A percentile compares a stretch with the other conserved stretches of the same genome.
Conservation (phyloP, 2,113 vertebrate genomes). For the Peromyscus californicus region DNA sequence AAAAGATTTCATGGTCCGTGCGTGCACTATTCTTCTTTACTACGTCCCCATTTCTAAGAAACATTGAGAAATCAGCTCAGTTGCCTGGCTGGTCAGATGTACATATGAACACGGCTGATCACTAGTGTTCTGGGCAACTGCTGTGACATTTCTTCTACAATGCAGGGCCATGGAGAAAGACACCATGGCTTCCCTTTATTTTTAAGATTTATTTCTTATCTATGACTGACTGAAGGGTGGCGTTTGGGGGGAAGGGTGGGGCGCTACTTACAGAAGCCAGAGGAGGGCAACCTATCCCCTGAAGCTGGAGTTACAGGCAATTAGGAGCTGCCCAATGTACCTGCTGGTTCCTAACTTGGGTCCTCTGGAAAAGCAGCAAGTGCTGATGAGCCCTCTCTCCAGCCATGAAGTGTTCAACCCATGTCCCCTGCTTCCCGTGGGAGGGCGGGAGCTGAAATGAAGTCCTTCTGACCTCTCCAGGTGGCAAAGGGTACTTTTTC, state of each 20-base stretch:
- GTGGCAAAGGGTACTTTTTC: not conserved
- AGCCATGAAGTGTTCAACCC: not conserved
- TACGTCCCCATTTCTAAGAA: not conserved
- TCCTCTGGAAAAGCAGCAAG: not conserved
- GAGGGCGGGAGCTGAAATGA: not conserved
- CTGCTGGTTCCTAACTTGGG: not conserved
- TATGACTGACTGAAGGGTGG: not conserved
- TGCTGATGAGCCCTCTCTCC: not conserved
- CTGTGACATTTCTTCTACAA: not conserved
- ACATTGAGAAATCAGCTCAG: slow-evolving; percentile 1
- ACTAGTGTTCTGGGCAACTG: not conserved
- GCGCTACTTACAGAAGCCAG: not conserved
- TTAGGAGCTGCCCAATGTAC: not conserved
- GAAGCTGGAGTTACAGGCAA: not conserved
- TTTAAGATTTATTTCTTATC: not conserved
- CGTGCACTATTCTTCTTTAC: not conserved
- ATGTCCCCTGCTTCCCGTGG: not conserved
- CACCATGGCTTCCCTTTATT: not conserved
- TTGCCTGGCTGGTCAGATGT: not conserved
- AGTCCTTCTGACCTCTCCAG: not conserved
- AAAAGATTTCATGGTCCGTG: not conserved
- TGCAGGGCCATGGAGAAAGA: not conserved
- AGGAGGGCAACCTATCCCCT: not conserved
- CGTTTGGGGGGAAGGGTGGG: no score
- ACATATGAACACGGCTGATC: not conserved